These are phyloP conservation scores for Gasterosteus aculeatus DNA, from an alignment of 2,113 vertebrate genomes.

Conservation along the genomic window DNA sequence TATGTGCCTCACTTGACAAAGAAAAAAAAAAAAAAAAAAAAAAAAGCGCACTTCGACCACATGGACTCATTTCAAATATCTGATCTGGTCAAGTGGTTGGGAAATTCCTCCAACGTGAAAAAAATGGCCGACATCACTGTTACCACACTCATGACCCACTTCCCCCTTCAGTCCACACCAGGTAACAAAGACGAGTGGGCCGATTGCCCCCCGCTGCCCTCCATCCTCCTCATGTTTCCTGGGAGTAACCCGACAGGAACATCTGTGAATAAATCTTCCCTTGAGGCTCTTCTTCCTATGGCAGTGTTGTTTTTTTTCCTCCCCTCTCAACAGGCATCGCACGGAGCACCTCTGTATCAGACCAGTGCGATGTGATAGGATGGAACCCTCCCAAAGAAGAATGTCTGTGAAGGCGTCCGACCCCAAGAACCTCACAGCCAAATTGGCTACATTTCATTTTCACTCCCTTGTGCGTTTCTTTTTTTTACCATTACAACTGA, in stretches of 20 bases:
- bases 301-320: not conserved
- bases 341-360: too few species aligned
- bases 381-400: not conserved
- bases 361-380: not conserved
- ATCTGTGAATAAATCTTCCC: constrained; percentile 8
- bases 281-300: too few species aligned
- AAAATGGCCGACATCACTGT: constrained; percentile 1
- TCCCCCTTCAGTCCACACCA: constrained; percentile 53
- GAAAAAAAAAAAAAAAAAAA: too few species aligned
- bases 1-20: not conserved
- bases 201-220: constrained; percentile 30
- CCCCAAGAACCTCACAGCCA: not conserved
- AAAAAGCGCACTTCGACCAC: not conserved
- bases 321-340: not conserved
- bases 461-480: not conserved
- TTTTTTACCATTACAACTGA: not conserved
- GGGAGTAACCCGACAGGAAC: constrained; percentile 38
- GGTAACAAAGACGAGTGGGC: constrained; percentile 44
- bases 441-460: not conserved
- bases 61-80: constrained; percentile 35
- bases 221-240: constrained; percentile 42
- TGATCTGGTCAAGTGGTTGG: constrained; percentile 53
- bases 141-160: constrained; percentile 36
- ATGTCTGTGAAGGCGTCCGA: not conserved
- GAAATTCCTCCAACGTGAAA: constrained; percentile 53